Evolutionary conservation across 1,140 invertebrate species (phyloP), one percentile per base, ranked within the genome.

Genomic region (Anadara kagoshimensis): DNA sequence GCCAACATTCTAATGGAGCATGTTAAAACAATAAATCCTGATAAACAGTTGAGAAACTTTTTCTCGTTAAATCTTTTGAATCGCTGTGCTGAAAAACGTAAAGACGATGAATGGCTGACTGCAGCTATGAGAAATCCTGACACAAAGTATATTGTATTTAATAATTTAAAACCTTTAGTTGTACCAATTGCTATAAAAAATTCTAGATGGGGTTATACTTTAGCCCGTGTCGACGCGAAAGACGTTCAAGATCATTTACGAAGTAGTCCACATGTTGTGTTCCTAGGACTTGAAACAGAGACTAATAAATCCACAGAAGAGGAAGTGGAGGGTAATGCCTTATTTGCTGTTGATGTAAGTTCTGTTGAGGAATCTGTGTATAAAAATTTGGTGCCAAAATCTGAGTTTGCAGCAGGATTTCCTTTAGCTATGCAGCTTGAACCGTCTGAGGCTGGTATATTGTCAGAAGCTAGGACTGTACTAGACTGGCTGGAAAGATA

Each of bases 401-500:
- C 81, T 29, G 26, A 64, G 11, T 81, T 84, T 44, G 45, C 83
- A 22, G 53, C 71, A 16, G 41, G 78, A 16, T 81, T 83, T 68
- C 82, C 83, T 7, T 79, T 70, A 10, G 74, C 78, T 14, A 73
- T 87, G 73, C 76, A 80, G 56, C 62, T 88, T 47, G 66, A 79
- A 29, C 69, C 80, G 8, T 68, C 75, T 0, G 85, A 88, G 22
- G 87, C 85, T 18, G 85, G 83, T 16, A 82, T 89, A 68, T 84
- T 82, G 79, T 83, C 83, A 0, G 86, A 88, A 76, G 90, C 89
- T 14, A 80, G 89, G 47, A 87, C 90, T 4, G 78, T 91, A 29
- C 56, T 91, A 41, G 86, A 84, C 5, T 91, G 90, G 90, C 81
- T 90, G 62, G 82, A 88, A 44, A 79, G 77, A 1, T 88, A 88